Percentiles rank a stretch among this genome's conserved stretches.
phyloP scores from a whole-genome alignment of 2,888 invertebrate genomes.

The Miltochrista miniata region DNA sequence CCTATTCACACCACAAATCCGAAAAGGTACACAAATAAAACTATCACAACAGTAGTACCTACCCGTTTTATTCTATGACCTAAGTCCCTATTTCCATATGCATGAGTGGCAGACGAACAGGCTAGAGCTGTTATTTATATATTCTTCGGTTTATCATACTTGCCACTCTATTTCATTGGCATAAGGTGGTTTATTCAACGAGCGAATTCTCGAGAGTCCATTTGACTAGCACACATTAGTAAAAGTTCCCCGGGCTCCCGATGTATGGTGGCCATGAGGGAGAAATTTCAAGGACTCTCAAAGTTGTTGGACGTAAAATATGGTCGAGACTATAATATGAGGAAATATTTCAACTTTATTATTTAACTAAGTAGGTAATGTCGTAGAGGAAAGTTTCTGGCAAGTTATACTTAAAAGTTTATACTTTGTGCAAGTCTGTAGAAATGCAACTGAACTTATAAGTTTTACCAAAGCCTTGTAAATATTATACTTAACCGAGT shows the following conservation, averaged over 20 bases:
- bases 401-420: not conserved
- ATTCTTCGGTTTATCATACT: constrained; percentile 41
- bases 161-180: constrained; percentile 50
- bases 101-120: constrained; percentile 69
- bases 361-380: constrained; percentile 11
- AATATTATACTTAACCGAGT: not conserved
- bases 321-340: constrained; percentile 5
- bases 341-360: constrained; percentile 12
- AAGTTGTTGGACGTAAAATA: constrained; percentile 24
- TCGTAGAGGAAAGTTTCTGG: constrained; percentile 10
- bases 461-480: not conserved
- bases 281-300: constrained; percentile 31
- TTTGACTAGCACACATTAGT: constrained; percentile 82
- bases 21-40: constrained; percentile 47
- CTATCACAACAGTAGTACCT: constrained; percentile 43
- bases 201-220: constrained; percentile 71
- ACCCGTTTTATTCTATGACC: constrained; percentile 65
- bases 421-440: no score
- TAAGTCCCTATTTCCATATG: constrained; percentile 79
- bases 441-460: not conserved
- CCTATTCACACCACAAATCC: constrained; percentile 39
- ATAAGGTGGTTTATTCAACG: constrained; percentile 63
- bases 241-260: constrained; percentile 72
- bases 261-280: constrained; percentile 55
- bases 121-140: constrained; percentile 56